Base-by-base conservation (phyloP, 2,113 vertebrate genomes). In the Aphyosemion australe region DNA sequence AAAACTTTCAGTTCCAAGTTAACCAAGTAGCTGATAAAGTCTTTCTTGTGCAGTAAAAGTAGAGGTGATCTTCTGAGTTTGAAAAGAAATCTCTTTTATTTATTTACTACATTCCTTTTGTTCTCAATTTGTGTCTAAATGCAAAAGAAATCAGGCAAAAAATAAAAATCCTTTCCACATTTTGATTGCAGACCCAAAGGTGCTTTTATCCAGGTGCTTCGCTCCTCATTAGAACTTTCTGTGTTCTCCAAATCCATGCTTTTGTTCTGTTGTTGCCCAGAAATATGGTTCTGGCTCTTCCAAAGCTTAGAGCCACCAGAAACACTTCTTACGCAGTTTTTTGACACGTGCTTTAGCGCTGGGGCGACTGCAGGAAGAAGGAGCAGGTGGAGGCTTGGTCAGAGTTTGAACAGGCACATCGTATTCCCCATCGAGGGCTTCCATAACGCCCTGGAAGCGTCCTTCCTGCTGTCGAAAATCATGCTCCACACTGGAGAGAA, bases 381-480 rank as follows among this genome's bases (percentile, higher is more conserved):
- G 47, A 39, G 70, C 71, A 51, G 42, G 50, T 3, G 8, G 45
- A 0, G 76, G 43, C 66, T 91, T 89, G 74, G 74, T 75, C 54
- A 75, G 39, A 68, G 79, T 68, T 8, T 80, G 82, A 79, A 59
- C 88, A 86, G 75, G 94, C 85, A 82, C 80, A 61, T 89, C 91
- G 5, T 73, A 92, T n/a, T 87, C 93, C 15, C 92, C 89, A 7
- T 97, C 95, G 79, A 98, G 74, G 5, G 76, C 90, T 82, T 96
- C 91, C 65, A 98, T 88, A 57, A 98, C 91, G 53, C 90, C 92
- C 32, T 95, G 93, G 74, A 97, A 94, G 39, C 94, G 93, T 72
- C 95, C 95, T 86, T 98, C 96, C 85, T 98, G 96, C 88, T 96
- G 94, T 64, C 96, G 93, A 82, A 98, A 98, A 84, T 98, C 96